phyloP scores from a whole-genome alignment of 2,888 invertebrate genomes.

The Lasioglossum malachurum region DNA sequence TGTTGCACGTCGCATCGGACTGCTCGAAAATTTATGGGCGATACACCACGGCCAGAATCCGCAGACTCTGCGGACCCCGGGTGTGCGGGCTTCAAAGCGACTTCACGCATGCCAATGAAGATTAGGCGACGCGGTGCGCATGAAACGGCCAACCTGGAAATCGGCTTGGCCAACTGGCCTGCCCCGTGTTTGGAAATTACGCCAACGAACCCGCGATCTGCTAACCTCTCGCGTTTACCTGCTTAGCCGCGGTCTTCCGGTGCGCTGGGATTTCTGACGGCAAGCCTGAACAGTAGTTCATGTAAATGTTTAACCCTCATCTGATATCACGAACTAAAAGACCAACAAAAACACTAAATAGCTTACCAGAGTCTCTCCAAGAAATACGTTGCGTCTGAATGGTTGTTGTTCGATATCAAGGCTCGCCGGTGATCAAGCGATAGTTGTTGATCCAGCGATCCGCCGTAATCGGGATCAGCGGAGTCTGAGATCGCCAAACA shows the following conservation, averaged over 20 bases:
- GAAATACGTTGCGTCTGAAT: neutral
- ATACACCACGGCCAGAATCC: conserved; percentile 48
- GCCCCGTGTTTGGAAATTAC: conserved; percentile 35
- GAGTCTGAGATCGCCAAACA: conserved; percentile 13
- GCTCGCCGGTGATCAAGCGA: conserved; percentile 16
- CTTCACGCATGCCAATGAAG: conserved; percentile 69
- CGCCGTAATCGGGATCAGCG: conserved; percentile 25
- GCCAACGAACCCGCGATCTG: conserved; percentile 19
- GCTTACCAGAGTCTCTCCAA: neutral
- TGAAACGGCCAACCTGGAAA: conserved; percentile 19
- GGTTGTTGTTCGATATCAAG: neutral
- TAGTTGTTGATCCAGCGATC: conserved; percentile 1
- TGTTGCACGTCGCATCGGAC: conserved; percentile 63
- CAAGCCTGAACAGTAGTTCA: neutral
- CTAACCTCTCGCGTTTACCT: conserved; percentile 12
- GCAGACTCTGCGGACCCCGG: conserved; percentile 52
- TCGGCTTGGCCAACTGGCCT: neutral
- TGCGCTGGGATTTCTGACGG: neutral
- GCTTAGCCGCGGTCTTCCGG: neutral
- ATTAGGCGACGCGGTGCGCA: conserved; percentile 57
- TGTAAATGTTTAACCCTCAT: no score
- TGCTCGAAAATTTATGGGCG: conserved; percentile 67
- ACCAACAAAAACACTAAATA: neutral
- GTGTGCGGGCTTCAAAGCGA: conserved; percentile 55
- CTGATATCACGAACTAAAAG: no score